Percentiles rank a stretch among this genome's conserved stretches.
Conservation (phyloP, 2,797 vertebrate genomes). For the Crocidura indochinensis region DNA sequence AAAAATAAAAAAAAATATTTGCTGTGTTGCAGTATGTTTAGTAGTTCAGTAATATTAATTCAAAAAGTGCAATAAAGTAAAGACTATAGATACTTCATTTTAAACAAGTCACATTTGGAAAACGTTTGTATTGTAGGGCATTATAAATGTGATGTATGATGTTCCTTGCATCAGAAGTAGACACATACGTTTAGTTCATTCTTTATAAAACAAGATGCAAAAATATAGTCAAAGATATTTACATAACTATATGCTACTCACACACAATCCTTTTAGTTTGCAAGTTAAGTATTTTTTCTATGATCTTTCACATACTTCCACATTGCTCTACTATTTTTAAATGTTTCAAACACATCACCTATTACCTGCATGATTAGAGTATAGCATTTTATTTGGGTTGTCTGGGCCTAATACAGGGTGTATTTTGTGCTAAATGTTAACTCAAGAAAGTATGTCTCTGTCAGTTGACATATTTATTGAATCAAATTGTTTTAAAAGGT, state of each 20-base stretch:
- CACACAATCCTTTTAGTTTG: not conserved
- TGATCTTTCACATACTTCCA: not conserved
- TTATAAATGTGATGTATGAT: no score
- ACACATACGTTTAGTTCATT: not conserved
- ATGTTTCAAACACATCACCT: not conserved
- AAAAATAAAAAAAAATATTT: no score
- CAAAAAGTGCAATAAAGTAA: not conserved
- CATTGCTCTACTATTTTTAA: not conserved
- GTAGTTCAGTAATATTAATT: constrained; percentile 49
- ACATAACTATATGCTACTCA: not conserved
- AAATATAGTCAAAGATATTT: not conserved
- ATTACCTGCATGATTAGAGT: not conserved
- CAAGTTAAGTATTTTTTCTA: not conserved
- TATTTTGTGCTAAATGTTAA: not conserved
- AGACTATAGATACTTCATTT: no score
- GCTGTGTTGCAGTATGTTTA: not conserved
- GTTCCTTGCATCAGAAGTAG: not conserved
- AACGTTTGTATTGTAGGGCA: not conserved
- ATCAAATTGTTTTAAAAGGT: not conserved
- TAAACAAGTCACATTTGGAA: no score
- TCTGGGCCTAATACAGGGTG: not conserved
- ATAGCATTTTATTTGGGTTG: not conserved
- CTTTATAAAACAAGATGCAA: constrained; percentile 25
- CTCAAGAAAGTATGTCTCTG: constrained; percentile 10
- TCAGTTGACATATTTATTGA: constrained; percentile 33